These are phyloP conservation scores for Yponomeuta plumbellus DNA, from an alignment of 2,888 invertebrate species.

Conservation along the genomic window DNA sequence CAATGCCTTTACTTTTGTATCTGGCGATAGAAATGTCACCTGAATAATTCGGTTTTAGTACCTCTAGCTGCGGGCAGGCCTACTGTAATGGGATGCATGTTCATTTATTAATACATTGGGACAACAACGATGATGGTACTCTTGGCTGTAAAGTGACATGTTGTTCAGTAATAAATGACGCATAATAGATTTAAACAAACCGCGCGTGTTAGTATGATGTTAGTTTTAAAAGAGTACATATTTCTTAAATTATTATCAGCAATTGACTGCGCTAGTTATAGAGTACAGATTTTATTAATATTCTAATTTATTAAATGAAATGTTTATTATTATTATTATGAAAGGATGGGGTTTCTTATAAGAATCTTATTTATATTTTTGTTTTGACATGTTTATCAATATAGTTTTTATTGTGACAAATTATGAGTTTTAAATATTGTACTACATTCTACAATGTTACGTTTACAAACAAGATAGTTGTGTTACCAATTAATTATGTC, in stretches of 20 bases:
- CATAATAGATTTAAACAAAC: background rate
- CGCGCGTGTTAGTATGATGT: background rate
- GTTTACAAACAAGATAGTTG: conserved; percentile 6
- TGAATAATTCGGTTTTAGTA: background rate
- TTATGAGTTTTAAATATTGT: conserved; percentile 15
- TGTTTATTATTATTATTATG: background rate
- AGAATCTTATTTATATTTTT: background rate
- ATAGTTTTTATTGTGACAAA: conserved; percentile 4
- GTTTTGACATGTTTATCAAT: background rate
- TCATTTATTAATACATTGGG: background rate
- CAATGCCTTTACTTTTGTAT: background rate
- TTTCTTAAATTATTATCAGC: conserved; percentile 1
- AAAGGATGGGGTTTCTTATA: background rate
- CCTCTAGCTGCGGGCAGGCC: background rate
- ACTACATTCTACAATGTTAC: conserved; percentile 6
- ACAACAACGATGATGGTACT: background rate
- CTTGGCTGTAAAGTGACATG: background rate
- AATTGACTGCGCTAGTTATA: background rate
- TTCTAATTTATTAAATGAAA: conserved; percentile 12
- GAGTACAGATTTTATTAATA: conserved; percentile 7
- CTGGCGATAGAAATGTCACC: background rate
- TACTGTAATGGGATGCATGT: background rate
- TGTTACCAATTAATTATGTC: conserved; percentile 11
- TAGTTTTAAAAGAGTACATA: background rate
- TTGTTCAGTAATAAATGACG: background rate